A percentile compares a stretch with the other conserved stretches of the same genome.
These are phyloP conservation scores for Sebastes minor DNA, from an alignment of 2,797 vertebrate species.

Conservation along the genomic window DNA sequence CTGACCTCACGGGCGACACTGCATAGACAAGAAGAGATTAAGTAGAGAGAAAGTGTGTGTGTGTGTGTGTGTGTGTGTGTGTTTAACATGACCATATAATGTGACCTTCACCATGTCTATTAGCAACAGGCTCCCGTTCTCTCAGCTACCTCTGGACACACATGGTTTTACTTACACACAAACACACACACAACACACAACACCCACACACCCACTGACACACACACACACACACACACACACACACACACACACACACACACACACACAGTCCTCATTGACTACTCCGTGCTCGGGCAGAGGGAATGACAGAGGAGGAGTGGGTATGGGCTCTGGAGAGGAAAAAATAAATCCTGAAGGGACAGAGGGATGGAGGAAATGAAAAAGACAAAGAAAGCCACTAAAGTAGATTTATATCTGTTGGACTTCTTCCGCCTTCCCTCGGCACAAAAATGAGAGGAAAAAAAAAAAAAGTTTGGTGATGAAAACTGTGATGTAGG, in stretches of 20 bases:
- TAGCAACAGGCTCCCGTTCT: conserved; percentile 78
- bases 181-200: conserved; percentile 27
- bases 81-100: conserved; percentile 70
- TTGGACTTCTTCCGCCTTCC: neutral
- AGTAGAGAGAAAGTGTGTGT: conserved; percentile 5
- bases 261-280: conserved; percentile 29
- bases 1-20: neutral
- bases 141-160: conserved; percentile 74
- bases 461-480: neutral
- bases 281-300: conserved; percentile 26
- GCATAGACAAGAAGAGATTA: conserved; percentile 13
- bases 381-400: conserved; percentile 12
- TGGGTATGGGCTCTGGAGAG: conserved; percentile 18
- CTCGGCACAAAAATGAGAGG: neutral
- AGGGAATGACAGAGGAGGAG: conserved; percentile 38
- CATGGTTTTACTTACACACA: conserved; percentile 66
- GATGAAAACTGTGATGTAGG: conserved; percentile 17
- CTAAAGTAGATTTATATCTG: neutral
- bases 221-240: neutral
- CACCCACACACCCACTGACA: neutral
- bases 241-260: too few species aligned
- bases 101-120: conserved; percentile 74
- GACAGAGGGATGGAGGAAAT: neutral
- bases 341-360: conserved; percentile 15
- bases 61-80: conserved; percentile 21